Base-by-base conservation (phyloP, 2,888 invertebrate genomes). In the Imbricaverruca yamaguchii region DNA sequence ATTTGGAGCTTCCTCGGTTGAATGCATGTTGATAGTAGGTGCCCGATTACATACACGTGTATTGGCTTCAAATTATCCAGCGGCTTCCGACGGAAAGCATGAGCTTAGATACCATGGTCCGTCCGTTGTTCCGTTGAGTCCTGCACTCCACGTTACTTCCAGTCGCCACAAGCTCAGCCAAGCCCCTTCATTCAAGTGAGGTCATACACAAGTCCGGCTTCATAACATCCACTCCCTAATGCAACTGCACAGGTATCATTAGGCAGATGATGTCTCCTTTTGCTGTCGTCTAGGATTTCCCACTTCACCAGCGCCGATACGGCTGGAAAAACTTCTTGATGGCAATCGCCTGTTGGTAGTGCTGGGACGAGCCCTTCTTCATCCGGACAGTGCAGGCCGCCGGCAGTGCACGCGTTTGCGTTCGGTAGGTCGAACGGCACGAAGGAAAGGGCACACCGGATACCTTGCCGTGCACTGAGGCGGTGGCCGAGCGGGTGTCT, bases 391-490 rank as follows among this genome's bases (percentile, higher is more conserved):
- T 53, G 9, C 53, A 74, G 23, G 21, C 74, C 74, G 74, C 53
- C 74, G n/a, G 74, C 74, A 21, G 74, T 21, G 74, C 74, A 74
- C 21, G 74, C 74, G 74, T 74, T 21, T 53, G 23, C 74, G 74
- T 74, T 53, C 2, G 74, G 74, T 55, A 74, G 55, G 11, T 74
- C 74, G 74, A 74, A 74, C 74, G 74, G 74, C 74, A 74, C 74
- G 21, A 74, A 74, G 18, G n/a, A n/a, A 74, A 21, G 53, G 74
- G 74, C 1, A 74, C 53, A 23, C 74, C 74, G 21, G 74, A 55
- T 21, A 74, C 74, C 74, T 55, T 74, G 53, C 74, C 74, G 55
- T 74, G 74, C 21, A 74, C 74, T 2, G 74, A 55, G 55, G 74
- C 53, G 9, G 53, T 74, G 55, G 74, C 74, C 53, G 74, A 55